Evolutionary conservation across 1,140 invertebrate species (phyloP), one percentile per base, ranked within the genome.

Genomic region (Monochamus saltuarius): DNA sequence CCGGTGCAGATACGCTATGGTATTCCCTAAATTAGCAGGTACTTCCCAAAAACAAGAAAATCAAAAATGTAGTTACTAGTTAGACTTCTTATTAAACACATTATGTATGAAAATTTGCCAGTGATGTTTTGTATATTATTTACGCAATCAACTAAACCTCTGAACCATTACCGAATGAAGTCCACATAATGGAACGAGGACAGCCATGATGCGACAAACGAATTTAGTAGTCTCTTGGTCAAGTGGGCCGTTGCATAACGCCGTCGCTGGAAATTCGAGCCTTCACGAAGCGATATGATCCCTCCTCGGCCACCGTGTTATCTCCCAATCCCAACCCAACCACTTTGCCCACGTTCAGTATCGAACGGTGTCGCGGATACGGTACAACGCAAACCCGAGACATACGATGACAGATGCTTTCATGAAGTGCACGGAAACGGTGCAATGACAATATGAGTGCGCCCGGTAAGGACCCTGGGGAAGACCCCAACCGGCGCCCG

Each of bases 351-450:
- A 47, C 34, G 35, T 59, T 56, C 69, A 71, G 71, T 73, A 73
- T 73, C 68, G 71, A 73, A 65, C 71, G 67, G 61, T 57, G 35
- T 53, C 71, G 68, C 68, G 67, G 36, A 56, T 43, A 59, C 46
- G 60, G 36, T 37, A 45, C 40, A 57, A 14, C 63, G 52, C 17
- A 43, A 16, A 53, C 40, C 56, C 57, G 34, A 38, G 35, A 57
- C 13, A 34, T 57, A 53, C 45, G 38, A 61, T 63, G 68, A 59
- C 63, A 66, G 55, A 68, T 64, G 59, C 51, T 38, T 14, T 29
- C n/a, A 49, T n/a, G 13, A 14, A 16, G 40, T 51, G 13, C 11
- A 13, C 17, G 16, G 54, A 40, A 19, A 38, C 22, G 16, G 14
- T 50, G 37, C 17, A 16, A 49, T 64, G 66, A 61, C 54, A 61